These are phyloP conservation scores for Polypedilum vanderplanki DNA, from an alignment of 1,140 invertebrate species.

Conservation along the genomic window DNA sequence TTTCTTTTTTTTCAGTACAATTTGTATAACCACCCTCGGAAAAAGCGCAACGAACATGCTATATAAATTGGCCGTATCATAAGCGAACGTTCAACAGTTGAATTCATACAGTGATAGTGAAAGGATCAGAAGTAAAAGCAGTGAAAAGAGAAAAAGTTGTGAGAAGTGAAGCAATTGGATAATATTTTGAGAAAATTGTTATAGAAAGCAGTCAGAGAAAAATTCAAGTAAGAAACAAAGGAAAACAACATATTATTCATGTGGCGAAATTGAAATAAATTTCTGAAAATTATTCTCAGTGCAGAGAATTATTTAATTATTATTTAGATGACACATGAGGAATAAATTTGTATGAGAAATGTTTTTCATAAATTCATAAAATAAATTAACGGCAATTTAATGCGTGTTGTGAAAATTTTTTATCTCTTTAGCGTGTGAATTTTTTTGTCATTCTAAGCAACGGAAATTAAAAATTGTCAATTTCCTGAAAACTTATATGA, in stretches of 20 bases:
- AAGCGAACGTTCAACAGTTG: conserved; percentile 21
- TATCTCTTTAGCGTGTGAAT: not conserved
- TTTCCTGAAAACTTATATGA: not conserved
- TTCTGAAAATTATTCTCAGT: too few species aligned
- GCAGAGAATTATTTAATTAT: not conserved
- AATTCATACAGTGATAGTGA: conserved; percentile 2
- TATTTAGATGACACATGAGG: not conserved
- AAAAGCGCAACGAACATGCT: conserved; percentile 10
- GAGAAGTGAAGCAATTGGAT: not conserved
- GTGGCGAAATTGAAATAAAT: not conserved
- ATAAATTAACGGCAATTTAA: not conserved
- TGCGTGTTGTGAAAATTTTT: not conserved
- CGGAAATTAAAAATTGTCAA: not conserved
- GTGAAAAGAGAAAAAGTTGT: not conserved
- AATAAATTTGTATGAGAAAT: not conserved
- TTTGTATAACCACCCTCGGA: not conserved
- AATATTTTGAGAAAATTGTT: not conserved
- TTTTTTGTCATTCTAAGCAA: not conserved
- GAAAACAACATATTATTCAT: not conserved
- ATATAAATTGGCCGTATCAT: conserved; percentile 12
- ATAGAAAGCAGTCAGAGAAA: not conserved
- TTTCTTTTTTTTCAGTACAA: not conserved
- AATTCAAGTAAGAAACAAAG: not conserved
- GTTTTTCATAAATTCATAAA: conserved; percentile 1
- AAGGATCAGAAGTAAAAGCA: not conserved